Percentiles rank a stretch among this genome's conserved stretches.
phyloP scores from a whole-genome alignment of 2,888 invertebrate genomes.

The Rhogogaster chlorosoma region DNA sequence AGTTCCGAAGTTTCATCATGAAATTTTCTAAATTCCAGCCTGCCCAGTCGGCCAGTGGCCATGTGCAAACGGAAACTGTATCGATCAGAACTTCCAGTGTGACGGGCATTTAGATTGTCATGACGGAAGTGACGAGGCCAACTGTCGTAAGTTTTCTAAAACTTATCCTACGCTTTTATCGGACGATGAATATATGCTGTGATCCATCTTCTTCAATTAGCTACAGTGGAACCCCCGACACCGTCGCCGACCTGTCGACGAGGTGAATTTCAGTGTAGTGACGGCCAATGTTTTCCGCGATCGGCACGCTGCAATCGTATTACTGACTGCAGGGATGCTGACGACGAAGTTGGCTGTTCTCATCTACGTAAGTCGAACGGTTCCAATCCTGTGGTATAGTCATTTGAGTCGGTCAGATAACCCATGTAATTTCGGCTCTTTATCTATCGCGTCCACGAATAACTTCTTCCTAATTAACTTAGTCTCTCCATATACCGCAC shows the following conservation, averaged over 20 bases:
- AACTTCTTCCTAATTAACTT: constrained; percentile 5
- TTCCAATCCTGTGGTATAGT: background rate
- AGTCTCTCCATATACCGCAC: background rate
- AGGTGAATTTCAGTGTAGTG: constrained; percentile 87
- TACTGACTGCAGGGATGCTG: constrained; percentile 81
- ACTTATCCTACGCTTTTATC: background rate
- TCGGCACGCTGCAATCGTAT: constrained; percentile 79
- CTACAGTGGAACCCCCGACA: background rate
- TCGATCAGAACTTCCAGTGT: constrained; percentile 77
- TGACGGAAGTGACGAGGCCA: constrained; percentile 81
- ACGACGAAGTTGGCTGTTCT: constrained; percentile 81
- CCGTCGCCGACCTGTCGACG: constrained; percentile 80
- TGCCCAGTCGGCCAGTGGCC: constrained; percentile 78
- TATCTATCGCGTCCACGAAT: constrained; percentile 31
- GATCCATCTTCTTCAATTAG: background rate
- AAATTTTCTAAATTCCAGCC: constrained; percentile 54
- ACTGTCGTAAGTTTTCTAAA: constrained; percentile 75
- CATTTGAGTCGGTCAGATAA: constrained; percentile 16
- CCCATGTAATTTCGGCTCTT: background rate
- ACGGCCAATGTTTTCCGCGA: constrained; percentile 75
- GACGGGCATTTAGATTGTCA: constrained; percentile 81
- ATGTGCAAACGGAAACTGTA: constrained; percentile 81
- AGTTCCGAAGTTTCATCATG: background rate
- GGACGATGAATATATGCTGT: background rate
- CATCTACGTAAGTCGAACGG: constrained; percentile 62